Evolutionary conservation across 2,113 vertebrate species (phyloP).

Genomic region (Meleagris gallopavo): DNA sequence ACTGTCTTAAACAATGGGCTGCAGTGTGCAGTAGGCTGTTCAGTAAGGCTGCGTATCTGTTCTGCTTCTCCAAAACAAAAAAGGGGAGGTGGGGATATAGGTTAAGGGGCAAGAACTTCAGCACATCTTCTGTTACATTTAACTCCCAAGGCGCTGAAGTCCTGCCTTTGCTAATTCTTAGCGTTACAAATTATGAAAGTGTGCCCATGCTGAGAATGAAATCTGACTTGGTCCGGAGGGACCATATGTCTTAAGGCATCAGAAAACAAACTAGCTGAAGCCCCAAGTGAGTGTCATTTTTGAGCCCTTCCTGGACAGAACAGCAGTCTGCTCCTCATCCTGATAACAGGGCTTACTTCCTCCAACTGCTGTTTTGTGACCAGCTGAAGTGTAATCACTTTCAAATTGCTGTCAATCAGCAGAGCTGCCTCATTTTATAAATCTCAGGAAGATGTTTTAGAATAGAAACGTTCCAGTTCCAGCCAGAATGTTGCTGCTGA

Average conservation of each 20-base stretch:
- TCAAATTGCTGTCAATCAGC: background rate
- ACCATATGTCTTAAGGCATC: background rate
- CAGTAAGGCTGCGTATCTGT: background rate
- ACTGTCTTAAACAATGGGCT: slow-evolving; percentile 47
- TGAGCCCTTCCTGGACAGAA: background rate
- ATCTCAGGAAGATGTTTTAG: background rate
- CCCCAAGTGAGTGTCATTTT: background rate
- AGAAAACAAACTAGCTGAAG: background rate
- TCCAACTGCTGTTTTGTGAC: background rate
- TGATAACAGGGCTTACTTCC: background rate
- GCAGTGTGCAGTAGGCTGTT: slow-evolving; percentile 24
- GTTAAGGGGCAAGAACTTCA: background rate
- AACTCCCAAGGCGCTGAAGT: background rate
- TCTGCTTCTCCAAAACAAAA: background rate
- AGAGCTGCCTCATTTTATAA: background rate
- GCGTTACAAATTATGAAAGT: background rate
- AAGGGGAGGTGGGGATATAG: background rate
- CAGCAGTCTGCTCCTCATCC: background rate
- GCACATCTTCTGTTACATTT: background rate
- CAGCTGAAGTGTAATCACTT: background rate
- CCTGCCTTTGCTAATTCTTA: background rate
- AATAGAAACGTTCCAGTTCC: background rate
- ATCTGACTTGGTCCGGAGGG: background rate
- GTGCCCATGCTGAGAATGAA: background rate
- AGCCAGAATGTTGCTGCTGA: background rate